Percentiles rank a stretch among this genome's conserved stretches.
phyloP scores from a whole-genome alignment of 2,888 invertebrate genomes.

The Stenoptilia bipunctidactyla region DNA sequence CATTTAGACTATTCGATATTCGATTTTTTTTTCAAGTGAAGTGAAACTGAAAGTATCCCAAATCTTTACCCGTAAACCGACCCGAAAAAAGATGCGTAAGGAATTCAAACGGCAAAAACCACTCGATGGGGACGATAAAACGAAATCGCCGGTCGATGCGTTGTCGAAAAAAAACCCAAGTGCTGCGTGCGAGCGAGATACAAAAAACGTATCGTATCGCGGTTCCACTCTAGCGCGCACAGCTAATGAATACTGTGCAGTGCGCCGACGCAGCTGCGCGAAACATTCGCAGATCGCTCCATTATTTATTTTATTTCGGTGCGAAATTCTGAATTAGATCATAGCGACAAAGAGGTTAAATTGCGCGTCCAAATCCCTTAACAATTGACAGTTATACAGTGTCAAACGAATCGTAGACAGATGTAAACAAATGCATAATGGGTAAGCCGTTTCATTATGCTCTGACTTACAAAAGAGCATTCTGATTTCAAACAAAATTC shows the following conservation, averaged over 20 bases:
- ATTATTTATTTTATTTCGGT: constrained; percentile 68
- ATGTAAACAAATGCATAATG: constrained; percentile 60
- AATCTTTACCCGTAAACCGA: constrained; percentile 30
- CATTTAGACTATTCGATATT: constrained; percentile 3
- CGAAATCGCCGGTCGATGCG: constrained; percentile 67
- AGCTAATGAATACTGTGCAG: constrained; percentile 49
- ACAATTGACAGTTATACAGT: constrained; percentile 46
- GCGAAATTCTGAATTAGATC: constrained; percentile 64
- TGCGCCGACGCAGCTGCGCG: constrained; percentile 58
- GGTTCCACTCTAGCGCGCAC: constrained; percentile 65
- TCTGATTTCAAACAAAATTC: constrained; percentile 13
- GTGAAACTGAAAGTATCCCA: constrained; percentile 22
- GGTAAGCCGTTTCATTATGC: constrained; percentile 20
- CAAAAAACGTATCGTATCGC: constrained; percentile 66
- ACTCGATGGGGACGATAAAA: constrained; percentile 64
- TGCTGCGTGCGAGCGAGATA: constrained; percentile 61
- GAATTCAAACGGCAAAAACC: constrained; percentile 63
- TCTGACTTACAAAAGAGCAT: constrained; percentile 20
- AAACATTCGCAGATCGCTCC: constrained; percentile 38
- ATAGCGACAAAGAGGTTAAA: constrained; percentile 64
- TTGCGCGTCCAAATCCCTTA: constrained; percentile 66
- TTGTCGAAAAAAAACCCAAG: constrained; percentile 59
- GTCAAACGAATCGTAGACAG: constrained; percentile 54
- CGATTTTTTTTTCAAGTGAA: constrained; percentile 14
- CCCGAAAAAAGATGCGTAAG: constrained; percentile 57